These are phyloP conservation scores for Galerucella pusilla DNA, from an alignment of 2,888 invertebrate genomes.

Conservation along the genomic window DNA sequence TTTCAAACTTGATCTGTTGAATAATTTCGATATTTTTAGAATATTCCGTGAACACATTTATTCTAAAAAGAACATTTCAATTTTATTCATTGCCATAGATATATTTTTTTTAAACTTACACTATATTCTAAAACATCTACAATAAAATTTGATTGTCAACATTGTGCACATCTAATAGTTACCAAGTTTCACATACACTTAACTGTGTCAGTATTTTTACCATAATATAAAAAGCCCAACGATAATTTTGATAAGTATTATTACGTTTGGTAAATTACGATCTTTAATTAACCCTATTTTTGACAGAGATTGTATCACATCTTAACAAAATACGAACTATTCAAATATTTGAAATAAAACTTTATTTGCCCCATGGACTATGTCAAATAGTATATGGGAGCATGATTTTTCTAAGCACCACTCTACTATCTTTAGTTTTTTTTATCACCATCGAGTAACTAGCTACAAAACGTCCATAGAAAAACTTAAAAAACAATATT, in stretches of 20 bases:
- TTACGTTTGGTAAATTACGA: not conserved
- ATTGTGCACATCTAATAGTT: conserved; percentile 16
- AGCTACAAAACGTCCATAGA: conserved; percentile 10
- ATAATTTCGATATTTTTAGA: not conserved
- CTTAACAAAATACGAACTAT: not conserved
- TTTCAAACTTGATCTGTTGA: conserved; percentile 7
- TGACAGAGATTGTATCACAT: conserved; percentile 1
- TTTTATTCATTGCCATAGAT: conserved; percentile 11
- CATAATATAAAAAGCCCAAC: not conserved
- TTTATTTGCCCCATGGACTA: not conserved
- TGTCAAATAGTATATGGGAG: not conserved
- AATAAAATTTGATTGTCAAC: conserved; percentile 18
- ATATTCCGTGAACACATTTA: not conserved
- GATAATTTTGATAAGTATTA: not conserved
- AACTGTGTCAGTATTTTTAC: no score
- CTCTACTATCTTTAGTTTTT: conserved; percentile 16
- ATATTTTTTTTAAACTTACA: not conserved
- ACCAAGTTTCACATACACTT: not conserved
- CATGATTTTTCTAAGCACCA: conserved; percentile 18
- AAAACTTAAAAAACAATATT: not conserved
- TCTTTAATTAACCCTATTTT: conserved; percentile 4
- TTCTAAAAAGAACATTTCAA: conserved; percentile 10
- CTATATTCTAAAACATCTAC: conserved; percentile 10
- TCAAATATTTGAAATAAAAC: not conserved
- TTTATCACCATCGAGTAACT: conserved; percentile 1